These are phyloP conservation scores for roundworm (Caenorhabditis elegans) DNA, from an alignment of 1,140 invertebrate genomes.

Conservation along the genomic window WBcel235 BX284603.4:4464501-4465000, in stretches of 20 bases:
- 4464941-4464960: slow-evolving; percentile 48
- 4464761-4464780: slow-evolving; percentile 32
- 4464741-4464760: slow-evolving; percentile 42
- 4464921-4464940: slow-evolving; percentile 47
- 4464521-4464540: background rate
- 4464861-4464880: background rate
- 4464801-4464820: background rate
- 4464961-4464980: slow-evolving; percentile 40
- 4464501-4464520: background rate
- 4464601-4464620: slow-evolving; percentile 3
- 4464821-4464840: background rate
- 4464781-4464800: slow-evolving; percentile 17
- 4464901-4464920: slow-evolving; percentile 39
- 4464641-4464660: slow-evolving; percentile 22
- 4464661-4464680: background rate
- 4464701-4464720: slow-evolving; percentile 34
- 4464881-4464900: slow-evolving; percentile 32
- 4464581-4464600: slow-evolving; percentile 41
- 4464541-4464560: background rate
- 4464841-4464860: background rate
- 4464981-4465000: slow-evolving; percentile 51
- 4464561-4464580: slow-evolving; percentile 11
- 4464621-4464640: background rate
- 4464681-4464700: background rate
- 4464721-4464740: slow-evolving; percentile 44